Conservation (phyloP, 2,888 invertebrate genomes). For the Drosophila kanekoi region DNA sequence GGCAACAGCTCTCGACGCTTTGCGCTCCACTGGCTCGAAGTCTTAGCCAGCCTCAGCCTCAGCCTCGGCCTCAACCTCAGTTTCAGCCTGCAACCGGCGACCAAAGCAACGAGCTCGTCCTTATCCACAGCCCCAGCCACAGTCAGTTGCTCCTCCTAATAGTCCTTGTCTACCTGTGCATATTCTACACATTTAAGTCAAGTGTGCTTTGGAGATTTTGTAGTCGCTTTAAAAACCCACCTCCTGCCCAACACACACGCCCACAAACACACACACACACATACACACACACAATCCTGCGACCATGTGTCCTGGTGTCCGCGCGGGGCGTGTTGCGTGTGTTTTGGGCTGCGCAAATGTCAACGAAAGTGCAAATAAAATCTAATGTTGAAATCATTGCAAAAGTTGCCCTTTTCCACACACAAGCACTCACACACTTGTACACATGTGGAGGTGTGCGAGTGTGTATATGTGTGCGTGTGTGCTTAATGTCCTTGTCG, state of each 20-base stretch:
- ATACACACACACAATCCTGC: too few species aligned
- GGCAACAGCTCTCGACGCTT: constrained; percentile 52
- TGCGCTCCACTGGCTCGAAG: constrained; percentile 47
- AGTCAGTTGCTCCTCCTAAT: constrained; percentile 22
- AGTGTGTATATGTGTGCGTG: constrained; percentile 10
- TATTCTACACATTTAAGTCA: constrained; percentile 75
- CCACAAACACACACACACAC: too few species aligned
- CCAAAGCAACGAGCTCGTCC: not conserved
- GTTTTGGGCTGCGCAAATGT: constrained; percentile 72
- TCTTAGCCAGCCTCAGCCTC: constrained; percentile 6
- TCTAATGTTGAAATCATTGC: constrained; percentile 82
- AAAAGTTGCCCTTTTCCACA: constrained; percentile 60
- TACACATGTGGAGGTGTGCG: constrained; percentile 1
- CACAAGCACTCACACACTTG: constrained; percentile 14
- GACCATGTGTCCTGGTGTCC: constrained; percentile 2
- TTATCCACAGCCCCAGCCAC: constrained; percentile 11
- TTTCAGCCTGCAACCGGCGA: not conserved
- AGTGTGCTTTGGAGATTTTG: constrained; percentile 80
- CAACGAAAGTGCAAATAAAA: constrained; percentile 81
- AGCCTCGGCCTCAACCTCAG: constrained; percentile 8
- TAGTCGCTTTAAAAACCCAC: constrained; percentile 69
- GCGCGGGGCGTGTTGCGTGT: constrained; percentile 43
- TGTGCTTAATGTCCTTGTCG: constrained; percentile 71
- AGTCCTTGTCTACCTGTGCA: constrained; percentile 42
- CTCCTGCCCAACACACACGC: not conserved